Evolutionary conservation across 2,797 vertebrate genomes (phyloP), one percentile per base, ranked within the genome.

Genomic region (Loris lydekkerianus): DNA sequence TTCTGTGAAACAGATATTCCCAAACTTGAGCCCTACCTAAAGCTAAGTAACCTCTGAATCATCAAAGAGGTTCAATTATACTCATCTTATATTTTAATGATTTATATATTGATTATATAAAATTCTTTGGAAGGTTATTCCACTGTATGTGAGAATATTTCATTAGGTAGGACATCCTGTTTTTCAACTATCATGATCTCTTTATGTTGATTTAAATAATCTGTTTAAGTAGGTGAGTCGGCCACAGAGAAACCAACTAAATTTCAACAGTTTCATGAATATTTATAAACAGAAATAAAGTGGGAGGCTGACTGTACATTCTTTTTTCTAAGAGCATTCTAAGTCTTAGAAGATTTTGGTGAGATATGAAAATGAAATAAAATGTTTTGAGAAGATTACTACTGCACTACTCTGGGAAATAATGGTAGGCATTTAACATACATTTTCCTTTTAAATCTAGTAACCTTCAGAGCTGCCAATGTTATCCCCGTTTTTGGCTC

Each of bases 51-150:
- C 56, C 77, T 76, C 46, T 95, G 67, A 93, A 81, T 95, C 72
- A 91, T 86, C 81, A 91, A 77, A 88, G 77, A 81, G 34, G 90
- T 93, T 88, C 10, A 88, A 61, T 82, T 92, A 60, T 67, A 53
- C 21, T 84, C 69, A 82, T 49, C 21, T 9, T 89, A 56, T 73
- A 53, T 85, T 93, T 94, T 84, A 77, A 34, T 85, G 46, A 89
- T 76, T 84, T 85, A 37, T 84, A 84, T 63, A 10, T 75, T 93
- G 76, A 13, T 86, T 94, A 23, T n/a, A 80, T 91, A 37, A 89
- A 90, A 73, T 85, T 96, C 89, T 92, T 87, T 94, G 58, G 5
- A 86, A 93, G 87, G 21, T 72, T 94, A 34, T 63, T 89, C 53
- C 56, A 93, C 46, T 87, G 34, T 75, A 69, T 76, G 69, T 49